These are phyloP conservation scores for Diphyllodes magnificus DNA, from an alignment of 2,113 vertebrate species.

Conservation along the genomic window DNA sequence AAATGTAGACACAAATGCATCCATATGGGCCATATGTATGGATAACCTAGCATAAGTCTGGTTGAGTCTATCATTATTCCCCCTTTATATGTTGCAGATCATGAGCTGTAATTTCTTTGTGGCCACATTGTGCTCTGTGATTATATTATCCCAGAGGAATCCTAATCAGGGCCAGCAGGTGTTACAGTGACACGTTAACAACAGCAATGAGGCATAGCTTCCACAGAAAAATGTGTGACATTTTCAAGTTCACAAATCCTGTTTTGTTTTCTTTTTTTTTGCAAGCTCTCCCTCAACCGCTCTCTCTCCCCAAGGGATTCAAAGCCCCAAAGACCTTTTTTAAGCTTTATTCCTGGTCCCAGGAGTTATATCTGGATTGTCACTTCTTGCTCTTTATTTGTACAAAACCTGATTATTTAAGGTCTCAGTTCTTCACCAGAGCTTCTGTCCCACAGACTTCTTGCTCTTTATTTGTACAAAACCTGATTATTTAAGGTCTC, in stretches of 20 bases:
- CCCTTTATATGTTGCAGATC: not conserved
- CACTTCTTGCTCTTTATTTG: not conserved
- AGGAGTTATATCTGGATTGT: not conserved
- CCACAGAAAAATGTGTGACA: not conserved
- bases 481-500: not conserved
- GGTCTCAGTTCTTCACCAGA: not conserved
- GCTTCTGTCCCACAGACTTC: not conserved
- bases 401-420: not conserved
- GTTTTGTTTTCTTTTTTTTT: not conserved
- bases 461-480: not conserved
- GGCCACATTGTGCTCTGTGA: not conserved
- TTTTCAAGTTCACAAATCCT: not conserved
- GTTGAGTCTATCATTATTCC: constrained; percentile 4
- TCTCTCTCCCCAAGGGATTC: not conserved
- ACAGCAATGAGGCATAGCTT: not conserved
- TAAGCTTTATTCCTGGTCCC: not conserved
- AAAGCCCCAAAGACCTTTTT: not conserved
- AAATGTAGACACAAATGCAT: not conserved
- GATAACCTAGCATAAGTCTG: not conserved
- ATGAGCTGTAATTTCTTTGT: constrained; percentile 3
- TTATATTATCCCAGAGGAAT: not conserved
- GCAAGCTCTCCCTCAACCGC: not conserved
- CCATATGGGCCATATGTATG: not conserved
- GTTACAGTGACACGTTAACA: not conserved
- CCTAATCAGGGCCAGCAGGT: constrained; percentile 4